phyloP scores from a whole-genome alignment of 2,797 vertebrate species.

The Pampus argenteus region DNA sequence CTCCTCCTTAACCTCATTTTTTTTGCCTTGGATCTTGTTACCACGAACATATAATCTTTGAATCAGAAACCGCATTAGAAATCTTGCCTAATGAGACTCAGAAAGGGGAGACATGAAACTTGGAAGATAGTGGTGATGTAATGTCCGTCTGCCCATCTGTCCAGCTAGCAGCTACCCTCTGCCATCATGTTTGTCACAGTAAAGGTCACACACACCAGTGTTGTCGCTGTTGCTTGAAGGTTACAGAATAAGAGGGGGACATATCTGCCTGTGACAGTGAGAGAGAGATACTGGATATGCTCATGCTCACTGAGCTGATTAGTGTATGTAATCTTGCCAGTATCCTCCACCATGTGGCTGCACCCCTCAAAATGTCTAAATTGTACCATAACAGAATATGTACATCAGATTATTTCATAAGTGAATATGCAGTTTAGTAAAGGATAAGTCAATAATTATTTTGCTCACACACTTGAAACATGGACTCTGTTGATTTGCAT shows the following conservation, averaged over 20 bases:
- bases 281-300: slow-evolving; percentile 34
- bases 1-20: slow-evolving; percentile 27
- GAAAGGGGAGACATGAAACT: slow-evolving; percentile 17
- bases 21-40: slow-evolving; percentile 37
- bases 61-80: slow-evolving; percentile 40
- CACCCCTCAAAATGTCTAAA: slow-evolving; percentile 5
- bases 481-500: slow-evolving; percentile 32
- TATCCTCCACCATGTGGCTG: neutral
- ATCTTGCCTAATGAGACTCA: slow-evolving; percentile 44
- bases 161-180: slow-evolving; percentile 56
- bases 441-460: slow-evolving; percentile 33
- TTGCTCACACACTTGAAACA: slow-evolving; percentile 18
- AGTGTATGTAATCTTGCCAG: slow-evolving; percentile 17
- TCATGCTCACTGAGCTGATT: slow-evolving; percentile 34
- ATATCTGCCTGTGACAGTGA: slow-evolving; percentile 41
- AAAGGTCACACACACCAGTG: slow-evolving; percentile 75
- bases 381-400: slow-evolving; percentile 4
- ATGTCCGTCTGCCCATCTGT: slow-evolving; percentile 60
- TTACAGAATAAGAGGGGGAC: slow-evolving; percentile 48
- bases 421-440: slow-evolving; percentile 24
- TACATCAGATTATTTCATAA: neutral
- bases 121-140: slow-evolving; percentile 45
- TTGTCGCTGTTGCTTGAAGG: slow-evolving; percentile 61
- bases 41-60: slow-evolving; percentile 14
- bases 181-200: slow-evolving; percentile 66